Conservation (phyloP, 2,888 invertebrate species). For the Stomorhina lunata region DNA sequence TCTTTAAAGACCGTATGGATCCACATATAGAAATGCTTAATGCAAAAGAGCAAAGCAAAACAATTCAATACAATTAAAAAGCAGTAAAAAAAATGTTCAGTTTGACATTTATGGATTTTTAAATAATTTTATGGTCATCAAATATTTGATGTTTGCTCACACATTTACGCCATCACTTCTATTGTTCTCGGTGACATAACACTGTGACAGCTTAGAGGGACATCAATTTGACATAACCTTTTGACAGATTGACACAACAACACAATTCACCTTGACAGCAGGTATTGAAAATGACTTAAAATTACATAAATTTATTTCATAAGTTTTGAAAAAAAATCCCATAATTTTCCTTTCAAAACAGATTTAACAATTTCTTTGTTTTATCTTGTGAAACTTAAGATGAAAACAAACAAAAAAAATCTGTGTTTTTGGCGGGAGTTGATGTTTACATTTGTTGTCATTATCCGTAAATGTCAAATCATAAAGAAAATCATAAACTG, state of each 20-base stretch:
- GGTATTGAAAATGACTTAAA: conserved; percentile 29
- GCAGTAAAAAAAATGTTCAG: conserved; percentile 71
- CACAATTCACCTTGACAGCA: conserved; percentile 31
- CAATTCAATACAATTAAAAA: conserved; percentile 72
- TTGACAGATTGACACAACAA: conserved; percentile 67
- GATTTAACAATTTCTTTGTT: conserved; percentile 24
- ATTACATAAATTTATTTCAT: conserved; percentile 24
- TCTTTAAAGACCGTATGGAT: no score
- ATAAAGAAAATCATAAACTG: conserved; percentile 73
- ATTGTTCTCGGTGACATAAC: neutral
- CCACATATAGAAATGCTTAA: neutral
- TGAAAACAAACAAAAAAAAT: neutral
- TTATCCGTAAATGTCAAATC: conserved; percentile 69
- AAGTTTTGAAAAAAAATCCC: neutral
- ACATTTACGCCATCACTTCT: neutral
- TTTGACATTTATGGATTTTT: conserved; percentile 60
- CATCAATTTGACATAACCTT: conserved; percentile 63
- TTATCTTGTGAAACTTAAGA: neutral
- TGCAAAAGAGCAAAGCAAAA: conserved; percentile 3
- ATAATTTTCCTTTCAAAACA: conserved; percentile 26
- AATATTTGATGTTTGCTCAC: conserved; percentile 24
- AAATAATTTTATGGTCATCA: conserved; percentile 61
- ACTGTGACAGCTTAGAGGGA: conserved; percentile 12
- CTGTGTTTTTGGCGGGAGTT: conserved; percentile 58
- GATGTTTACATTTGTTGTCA: conserved; percentile 70